Evolutionary conservation across 2,888 invertebrate genomes (phyloP).

Genomic region (Selenia dentaria): DNA sequence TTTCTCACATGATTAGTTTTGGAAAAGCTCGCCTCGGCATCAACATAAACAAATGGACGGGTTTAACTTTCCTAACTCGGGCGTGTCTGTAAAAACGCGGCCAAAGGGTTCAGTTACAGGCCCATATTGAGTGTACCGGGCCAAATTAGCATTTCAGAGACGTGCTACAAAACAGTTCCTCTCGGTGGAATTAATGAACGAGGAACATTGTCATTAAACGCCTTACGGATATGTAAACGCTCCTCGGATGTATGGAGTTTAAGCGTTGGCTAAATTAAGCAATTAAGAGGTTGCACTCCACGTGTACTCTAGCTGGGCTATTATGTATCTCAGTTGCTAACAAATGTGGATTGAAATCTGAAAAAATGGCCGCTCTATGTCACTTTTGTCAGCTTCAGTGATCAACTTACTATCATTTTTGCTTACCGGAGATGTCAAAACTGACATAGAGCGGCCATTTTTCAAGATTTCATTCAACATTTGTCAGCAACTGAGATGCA

Average conservation of each 20-base stretch:
- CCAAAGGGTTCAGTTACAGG: slow-evolving; percentile 60
- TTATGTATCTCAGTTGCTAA: too few species aligned
- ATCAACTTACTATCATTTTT: too few species aligned
- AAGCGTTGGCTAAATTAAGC: slow-evolving; percentile 62
- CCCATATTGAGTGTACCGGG: slow-evolving; percentile 74
- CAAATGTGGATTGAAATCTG: too few species aligned
- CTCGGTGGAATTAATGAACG: slow-evolving; percentile 73
- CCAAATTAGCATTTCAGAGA: slow-evolving; percentile 81
- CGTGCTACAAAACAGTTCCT: slow-evolving; percentile 67
- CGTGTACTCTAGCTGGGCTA: too few species aligned
- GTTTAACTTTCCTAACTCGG: slow-evolving; percentile 56
- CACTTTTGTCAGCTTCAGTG: too few species aligned
- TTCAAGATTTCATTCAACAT: too few species aligned
- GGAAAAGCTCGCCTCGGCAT: slow-evolving; percentile 36
- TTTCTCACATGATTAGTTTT: slow-evolving; percentile 39
- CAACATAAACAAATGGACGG: slow-evolving; percentile 66
- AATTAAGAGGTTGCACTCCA: slow-evolving; percentile 59
- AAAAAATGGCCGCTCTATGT: too few species aligned
- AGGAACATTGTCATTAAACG: slow-evolving; percentile 75
- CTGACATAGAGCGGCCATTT: too few species aligned
- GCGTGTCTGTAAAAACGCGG: slow-evolving; percentile 60
- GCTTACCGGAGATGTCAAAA: too few species aligned
- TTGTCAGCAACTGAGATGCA: too few species aligned
- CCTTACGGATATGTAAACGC: slow-evolving; percentile 58
- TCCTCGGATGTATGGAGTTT: slow-evolving; percentile 40